phyloP scores from a whole-genome alignment of 2,888 invertebrate species.

The Bhutanitis thaidina region DNA sequence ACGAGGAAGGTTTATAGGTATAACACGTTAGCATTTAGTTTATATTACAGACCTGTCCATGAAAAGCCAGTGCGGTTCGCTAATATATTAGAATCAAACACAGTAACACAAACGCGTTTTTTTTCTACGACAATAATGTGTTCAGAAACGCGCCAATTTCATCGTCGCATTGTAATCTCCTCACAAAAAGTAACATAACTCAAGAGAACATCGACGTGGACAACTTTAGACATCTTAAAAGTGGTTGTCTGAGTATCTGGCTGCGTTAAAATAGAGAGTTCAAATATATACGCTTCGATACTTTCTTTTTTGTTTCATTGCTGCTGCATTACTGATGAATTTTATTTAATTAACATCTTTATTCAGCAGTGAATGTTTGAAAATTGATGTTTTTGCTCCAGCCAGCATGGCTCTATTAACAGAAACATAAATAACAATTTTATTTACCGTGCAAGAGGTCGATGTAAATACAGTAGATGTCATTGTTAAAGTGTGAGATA shows the following conservation, averaged over 20 bases:
- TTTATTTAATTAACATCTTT: not conserved
- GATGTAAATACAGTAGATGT: too few species aligned
- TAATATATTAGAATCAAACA: too few species aligned
- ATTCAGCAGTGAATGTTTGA: not conserved
- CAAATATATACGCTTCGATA: slow-evolving; percentile 1
- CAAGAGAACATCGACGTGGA: slow-evolving; percentile 17
- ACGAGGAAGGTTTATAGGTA: too few species aligned
- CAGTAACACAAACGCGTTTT: too few species aligned
- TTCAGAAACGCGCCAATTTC: slow-evolving; percentile 7
- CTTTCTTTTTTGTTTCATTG: not conserved
- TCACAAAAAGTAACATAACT: slow-evolving; percentile 20
- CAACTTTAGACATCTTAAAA: slow-evolving; percentile 19
- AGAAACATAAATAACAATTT: too few species aligned
- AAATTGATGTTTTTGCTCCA: not conserved
- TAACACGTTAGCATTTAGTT: too few species aligned
- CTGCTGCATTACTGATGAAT: slow-evolving; percentile 1
- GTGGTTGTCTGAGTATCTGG: slow-evolving; percentile 15
- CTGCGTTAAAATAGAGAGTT: slow-evolving; percentile 20
- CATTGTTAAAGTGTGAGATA: too few species aligned
- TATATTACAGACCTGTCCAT: too few species aligned
- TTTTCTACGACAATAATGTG: not conserved
- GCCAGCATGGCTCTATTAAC: too few species aligned
- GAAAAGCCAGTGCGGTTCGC: too few species aligned
- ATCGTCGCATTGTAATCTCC: not conserved
- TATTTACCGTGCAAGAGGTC: too few species aligned